Base-by-base conservation (phyloP, 1,140 invertebrate species). In the Druon quercuslanigerum region DNA sequence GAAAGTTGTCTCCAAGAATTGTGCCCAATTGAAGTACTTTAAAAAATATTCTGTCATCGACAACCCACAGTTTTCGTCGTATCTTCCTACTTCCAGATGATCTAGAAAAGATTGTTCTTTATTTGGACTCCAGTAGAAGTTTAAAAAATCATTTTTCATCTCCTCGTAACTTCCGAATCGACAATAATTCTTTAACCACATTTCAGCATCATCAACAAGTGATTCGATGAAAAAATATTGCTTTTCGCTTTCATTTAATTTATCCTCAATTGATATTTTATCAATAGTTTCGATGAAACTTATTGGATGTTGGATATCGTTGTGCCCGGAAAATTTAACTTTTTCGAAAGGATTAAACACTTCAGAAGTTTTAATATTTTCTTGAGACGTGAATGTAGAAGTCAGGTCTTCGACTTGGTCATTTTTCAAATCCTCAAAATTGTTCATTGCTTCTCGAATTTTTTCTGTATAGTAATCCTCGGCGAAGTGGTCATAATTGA, bases 11-110 rank as follows among this genome's bases (percentile, higher is more conserved):
- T 66, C 25, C n/a, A 66, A 40, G 40, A 40, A 66, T 66, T 66
- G 33, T 6, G 60, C 60, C 6, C 60, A 33, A 66, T 40, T 66
- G 14, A 16, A 25, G n/a, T 66, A 33, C n/a, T 66, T 66, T n/a
- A 66, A 40, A 66, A 66, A 66, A 66, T 66, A 66, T 16, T 66
- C 40, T 7, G 25, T 16, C 60, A 66, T 66, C 40, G 60, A 66
- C 40, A 66, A 40, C 16, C 25, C 16, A 8, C 25, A 66, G 7
- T 66, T 66, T 66, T 33, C 46, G 8, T 12, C 40, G n/a, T 66
- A 66, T 40, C 46, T 66, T 16, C 60, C 60, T 3, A 33, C 40
- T n/a, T 66, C 20, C 4, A 66, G 20, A 25, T 66, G 12, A n/a
- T 66, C 7, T 66, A 8, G 7, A 66, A 66, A 66, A 40, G 16